A percentile compares a stretch with the other conserved stretches of the same genome.
phyloP scores from a whole-genome alignment of 2,113 vertebrate species.

The Candoia aspera region DNA sequence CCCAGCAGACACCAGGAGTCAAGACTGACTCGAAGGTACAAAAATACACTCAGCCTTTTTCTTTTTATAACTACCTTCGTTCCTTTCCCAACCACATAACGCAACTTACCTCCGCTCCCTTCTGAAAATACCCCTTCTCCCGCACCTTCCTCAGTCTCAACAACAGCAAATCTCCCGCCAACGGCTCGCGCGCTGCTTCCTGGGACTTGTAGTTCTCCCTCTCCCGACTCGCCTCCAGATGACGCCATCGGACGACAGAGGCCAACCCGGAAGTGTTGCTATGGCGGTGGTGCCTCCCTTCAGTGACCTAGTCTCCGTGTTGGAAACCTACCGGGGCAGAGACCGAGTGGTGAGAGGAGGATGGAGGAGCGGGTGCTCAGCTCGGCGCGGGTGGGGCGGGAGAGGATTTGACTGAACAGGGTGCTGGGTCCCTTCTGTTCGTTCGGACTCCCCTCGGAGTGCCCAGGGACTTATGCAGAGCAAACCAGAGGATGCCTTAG shows the following conservation, averaged over 20 bases:
- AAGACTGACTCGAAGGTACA: not conserved
- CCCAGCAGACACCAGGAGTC: no score
- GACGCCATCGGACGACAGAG: not conserved
- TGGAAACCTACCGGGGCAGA: conserved; percentile 89
- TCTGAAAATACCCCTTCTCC: not conserved
- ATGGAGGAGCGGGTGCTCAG: conserved; percentile 59
- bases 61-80: not conserved
- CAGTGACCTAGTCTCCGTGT: conserved; percentile 67
- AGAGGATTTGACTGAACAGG: not conserved
- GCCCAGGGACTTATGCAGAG: not conserved
- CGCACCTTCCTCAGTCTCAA: no score
- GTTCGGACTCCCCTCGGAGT: not conserved
- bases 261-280: conserved; percentile 54
- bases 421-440: not conserved
- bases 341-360: conserved; percentile 85
- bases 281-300: conserved; percentile 76
- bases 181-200: not conserved
- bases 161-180: not conserved
- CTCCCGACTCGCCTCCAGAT: no score
- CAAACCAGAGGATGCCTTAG: not conserved
- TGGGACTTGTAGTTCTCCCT: not conserved
- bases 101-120: not conserved
- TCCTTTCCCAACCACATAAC: not conserved
- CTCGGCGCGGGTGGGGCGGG: not conserved
- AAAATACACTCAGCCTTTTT: no score